Evolutionary conservation across 2,888 invertebrate species (phyloP).

Genomic region (Rhogogaster chlorosoma): DNA sequence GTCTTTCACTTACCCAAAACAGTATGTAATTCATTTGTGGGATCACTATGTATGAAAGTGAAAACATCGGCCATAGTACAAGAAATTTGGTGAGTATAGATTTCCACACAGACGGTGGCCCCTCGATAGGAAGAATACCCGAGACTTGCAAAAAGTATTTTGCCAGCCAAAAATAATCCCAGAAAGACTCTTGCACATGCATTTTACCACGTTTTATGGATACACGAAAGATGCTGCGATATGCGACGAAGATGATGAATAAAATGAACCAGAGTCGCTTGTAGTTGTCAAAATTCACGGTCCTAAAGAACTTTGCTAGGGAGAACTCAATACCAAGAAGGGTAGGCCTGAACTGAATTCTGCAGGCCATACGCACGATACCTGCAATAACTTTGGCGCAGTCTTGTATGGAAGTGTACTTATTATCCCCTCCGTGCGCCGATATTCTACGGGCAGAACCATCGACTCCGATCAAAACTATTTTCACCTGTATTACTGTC

Average conservation of each 20-base stretch:
- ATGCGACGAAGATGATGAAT: neutral
- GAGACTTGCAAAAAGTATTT: neutral
- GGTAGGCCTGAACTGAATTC: constrained; percentile 16
- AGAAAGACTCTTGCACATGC: neutral
- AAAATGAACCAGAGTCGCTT: neutral
- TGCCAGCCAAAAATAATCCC: constrained; percentile 31
- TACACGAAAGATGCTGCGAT: neutral
- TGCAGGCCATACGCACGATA: neutral
- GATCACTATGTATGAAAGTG: neutral
- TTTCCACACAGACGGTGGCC: neutral
- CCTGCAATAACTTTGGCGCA: neutral
- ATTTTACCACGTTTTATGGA: neutral
- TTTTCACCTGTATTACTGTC: neutral
- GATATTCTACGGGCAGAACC: neutral
- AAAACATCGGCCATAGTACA: neutral
- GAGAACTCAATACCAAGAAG: neutral
- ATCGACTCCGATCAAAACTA: neutral
- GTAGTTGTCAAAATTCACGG: neutral
- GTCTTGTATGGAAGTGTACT: neutral
- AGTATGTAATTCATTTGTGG: constrained; percentile 1
- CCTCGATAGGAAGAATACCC: constrained; percentile 12
- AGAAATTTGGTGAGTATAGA: neutral
- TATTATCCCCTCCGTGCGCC: constrained; percentile 21
- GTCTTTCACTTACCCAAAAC: neutral
- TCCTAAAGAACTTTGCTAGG: neutral